phyloP scores from a whole-genome alignment of 2,113 vertebrate genomes.

The Corvus hawaiiensis region DNA sequence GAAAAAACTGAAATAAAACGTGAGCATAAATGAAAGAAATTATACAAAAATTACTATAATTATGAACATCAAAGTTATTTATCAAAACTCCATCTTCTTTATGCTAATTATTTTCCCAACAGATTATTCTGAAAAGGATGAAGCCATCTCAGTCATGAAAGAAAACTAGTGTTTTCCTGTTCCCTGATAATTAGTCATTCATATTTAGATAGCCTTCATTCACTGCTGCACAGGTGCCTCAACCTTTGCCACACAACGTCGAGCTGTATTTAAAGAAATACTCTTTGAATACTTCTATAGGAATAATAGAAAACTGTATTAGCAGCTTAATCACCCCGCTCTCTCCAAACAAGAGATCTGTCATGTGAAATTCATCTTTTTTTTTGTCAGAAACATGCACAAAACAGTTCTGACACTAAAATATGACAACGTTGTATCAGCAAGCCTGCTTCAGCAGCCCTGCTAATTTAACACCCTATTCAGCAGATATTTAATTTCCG shows the following conservation, averaged over 20 bases:
- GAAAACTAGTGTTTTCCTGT: conserved; percentile 59
- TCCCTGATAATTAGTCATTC: conserved; percentile 62
- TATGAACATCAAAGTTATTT: conserved; percentile 60
- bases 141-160: conserved; percentile 55
- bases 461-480: conserved; percentile 65
- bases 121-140: conserved; percentile 58
- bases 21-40: conserved; percentile 51
- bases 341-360: conserved; percentile 26
- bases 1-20: conserved; percentile 56
- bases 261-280: conserved; percentile 56
- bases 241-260: conserved; percentile 56
- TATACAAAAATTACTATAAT: conserved; percentile 64
- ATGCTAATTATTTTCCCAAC: conserved; percentile 67
- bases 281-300: conserved; percentile 40
- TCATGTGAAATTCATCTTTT: conserved; percentile 15
- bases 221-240: conserved; percentile 64
- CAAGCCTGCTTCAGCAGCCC: conserved; percentile 45
- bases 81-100: conserved; percentile 61
- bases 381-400: conserved; percentile 32
- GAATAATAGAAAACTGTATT: conserved; percentile 31
- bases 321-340: conserved; percentile 31
- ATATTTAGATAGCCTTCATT: conserved; percentile 63
- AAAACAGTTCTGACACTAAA: conserved; percentile 31
- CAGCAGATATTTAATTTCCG: conserved; percentile 64
- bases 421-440: conserved; percentile 50